Base-by-base conservation (phyloP, 2,113 vertebrate species). In the Salvator merianae region DNA sequence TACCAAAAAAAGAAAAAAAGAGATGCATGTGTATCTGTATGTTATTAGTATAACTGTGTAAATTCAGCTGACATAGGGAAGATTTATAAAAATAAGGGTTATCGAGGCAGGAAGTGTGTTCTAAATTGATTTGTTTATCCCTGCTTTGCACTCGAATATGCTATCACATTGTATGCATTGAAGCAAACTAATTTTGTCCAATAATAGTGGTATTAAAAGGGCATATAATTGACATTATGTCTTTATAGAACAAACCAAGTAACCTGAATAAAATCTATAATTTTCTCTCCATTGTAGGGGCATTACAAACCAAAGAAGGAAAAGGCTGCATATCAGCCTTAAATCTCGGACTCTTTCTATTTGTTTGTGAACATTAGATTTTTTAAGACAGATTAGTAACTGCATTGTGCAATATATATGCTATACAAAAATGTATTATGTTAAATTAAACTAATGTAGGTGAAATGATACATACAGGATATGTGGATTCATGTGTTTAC, bases 281-380 rank as follows among this genome's bases (percentile, higher is more conserved):
- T 30, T 72, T 75, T 74, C 2, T 50, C 4, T 76, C 26, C 32
- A 43, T 77, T 20, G 26, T 38, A 75, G 24, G 28, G 7, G 16
- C 26, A 75, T 7, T 7, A 14, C 38, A 80, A 30, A 28, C 24
- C 34, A 63, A 73, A 88, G 70, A 79, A 73, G 14, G 65, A 47
- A 83, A 89, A 86, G 53, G 84, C 66, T n/a, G 34, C 63, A 84
- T 79, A 87, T 91, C 87, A 75, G 74, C n/a, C 62, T 40, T 77
- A 3, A 0, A 30, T 86, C 88, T 86, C 78, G 87, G 55, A 59
- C 91, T 86, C 78, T 87, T 82, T 84, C 28, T 47, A 83, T 81
- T 84, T 34, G 28, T 77, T 72, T n/a, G 81, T 84, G 85, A 91
- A 71, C 80, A 50, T 59, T 0, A 59, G 3, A 87, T 28, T 32